phyloP scores from a whole-genome alignment of 2,888 invertebrate genomes.

The Apamea anceps region DNA sequence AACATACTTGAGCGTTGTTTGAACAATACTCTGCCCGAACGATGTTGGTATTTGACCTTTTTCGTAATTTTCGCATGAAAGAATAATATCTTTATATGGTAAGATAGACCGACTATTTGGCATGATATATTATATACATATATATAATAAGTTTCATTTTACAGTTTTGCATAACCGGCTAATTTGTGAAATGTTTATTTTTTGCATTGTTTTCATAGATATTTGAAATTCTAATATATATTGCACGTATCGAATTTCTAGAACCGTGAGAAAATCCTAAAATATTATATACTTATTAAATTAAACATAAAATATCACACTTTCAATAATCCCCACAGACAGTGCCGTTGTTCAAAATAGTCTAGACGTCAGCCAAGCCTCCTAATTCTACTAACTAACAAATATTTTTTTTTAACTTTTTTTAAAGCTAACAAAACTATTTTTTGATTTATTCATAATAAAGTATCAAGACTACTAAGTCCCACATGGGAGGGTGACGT shows the following conservation, averaged over 20 bases:
- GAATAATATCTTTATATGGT: constrained; percentile 34
- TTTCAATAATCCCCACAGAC: constrained; percentile 21
- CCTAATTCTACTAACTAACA: background rate
- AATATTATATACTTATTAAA: constrained; percentile 9
- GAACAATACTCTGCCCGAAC: constrained; percentile 67
- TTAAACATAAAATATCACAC: constrained; percentile 49
- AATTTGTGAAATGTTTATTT: constrained; percentile 21
- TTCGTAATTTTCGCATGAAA: constrained; percentile 29
- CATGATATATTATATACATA: too few species aligned
- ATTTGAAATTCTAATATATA: constrained; percentile 26
- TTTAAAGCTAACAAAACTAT: background rate
- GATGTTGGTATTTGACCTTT: constrained; percentile 77
- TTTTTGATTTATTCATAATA: constrained; percentile 42
- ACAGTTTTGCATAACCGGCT: constrained; percentile 32
- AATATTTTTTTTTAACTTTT: background rate
- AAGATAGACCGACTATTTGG: background rate
- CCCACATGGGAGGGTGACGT: constrained; percentile 76
- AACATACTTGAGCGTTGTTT: constrained; percentile 85
- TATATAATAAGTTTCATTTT: constrained; percentile 10
- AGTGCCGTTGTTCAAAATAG: background rate
- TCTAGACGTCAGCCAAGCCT: background rate
- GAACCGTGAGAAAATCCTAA: constrained; percentile 44
- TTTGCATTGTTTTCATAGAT: constrained; percentile 23
- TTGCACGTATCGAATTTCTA: constrained; percentile 44
- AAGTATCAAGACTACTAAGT: constrained; percentile 77